Percentiles rank a stretch among this genome's conserved stretches.
phyloP scores from a whole-genome alignment of 2,888 invertebrate genomes.

The Tridacna gigas region DNA sequence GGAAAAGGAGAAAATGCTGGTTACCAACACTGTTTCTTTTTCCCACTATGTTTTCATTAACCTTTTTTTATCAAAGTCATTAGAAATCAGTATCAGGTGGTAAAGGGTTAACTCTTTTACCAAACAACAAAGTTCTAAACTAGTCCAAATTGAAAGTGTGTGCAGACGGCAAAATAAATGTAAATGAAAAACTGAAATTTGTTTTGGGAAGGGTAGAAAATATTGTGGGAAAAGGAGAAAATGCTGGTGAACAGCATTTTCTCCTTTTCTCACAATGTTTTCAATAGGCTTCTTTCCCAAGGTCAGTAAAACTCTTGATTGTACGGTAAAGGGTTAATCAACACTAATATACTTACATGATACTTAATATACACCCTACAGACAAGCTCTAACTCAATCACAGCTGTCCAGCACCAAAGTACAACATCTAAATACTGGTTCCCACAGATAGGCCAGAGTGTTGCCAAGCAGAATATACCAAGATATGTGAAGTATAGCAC shows the following conservation, averaged over 20 bases:
- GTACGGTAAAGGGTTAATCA: neutral
- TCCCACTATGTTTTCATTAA: neutral
- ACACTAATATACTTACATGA: slow-evolving; percentile 66
- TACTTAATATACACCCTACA: slow-evolving; percentile 72
- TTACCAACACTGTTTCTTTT: neutral
- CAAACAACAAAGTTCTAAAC: too few relatives aligned
- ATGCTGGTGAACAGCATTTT: neutral
- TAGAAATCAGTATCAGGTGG: neutral
- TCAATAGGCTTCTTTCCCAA: neutral
- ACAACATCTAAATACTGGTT: slow-evolving; percentile 83
- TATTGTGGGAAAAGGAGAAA: neutral
- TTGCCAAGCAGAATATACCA: slow-evolving; percentile 76
- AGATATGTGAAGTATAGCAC: slow-evolving; percentile 76
- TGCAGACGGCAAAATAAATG: too few relatives aligned
- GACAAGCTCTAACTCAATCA: slow-evolving; percentile 73
- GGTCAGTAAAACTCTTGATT: too few relatives aligned
- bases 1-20: neutral
- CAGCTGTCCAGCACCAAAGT: slow-evolving; percentile 79
- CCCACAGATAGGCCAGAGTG: slow-evolving; percentile 85
- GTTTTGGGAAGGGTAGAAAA: neutral
- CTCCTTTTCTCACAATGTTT: neutral
- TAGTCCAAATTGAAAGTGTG: too few relatives aligned
- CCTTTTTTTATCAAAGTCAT: neutral
- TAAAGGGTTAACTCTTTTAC: neutral
- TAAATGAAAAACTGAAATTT: too few relatives aligned